phyloP scores from a whole-genome alignment of 2,888 invertebrate species.

The Lordiphosa fenestrarum region DNA sequence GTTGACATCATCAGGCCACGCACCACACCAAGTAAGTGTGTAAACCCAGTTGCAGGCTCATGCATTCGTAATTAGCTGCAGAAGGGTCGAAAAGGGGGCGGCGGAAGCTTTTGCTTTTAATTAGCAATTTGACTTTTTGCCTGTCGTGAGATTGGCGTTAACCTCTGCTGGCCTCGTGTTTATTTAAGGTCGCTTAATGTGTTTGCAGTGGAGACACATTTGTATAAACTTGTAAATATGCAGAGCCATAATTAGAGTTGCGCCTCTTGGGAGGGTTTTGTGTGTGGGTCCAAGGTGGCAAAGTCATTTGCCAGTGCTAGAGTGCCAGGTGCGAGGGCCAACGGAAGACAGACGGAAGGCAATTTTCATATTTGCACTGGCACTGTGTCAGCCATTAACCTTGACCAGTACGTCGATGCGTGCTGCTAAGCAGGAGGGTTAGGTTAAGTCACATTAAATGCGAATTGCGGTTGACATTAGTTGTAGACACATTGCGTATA shows the following conservation, averaged over 20 bases:
- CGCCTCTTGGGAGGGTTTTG: slow-evolving; percentile 36
- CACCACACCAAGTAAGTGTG: slow-evolving; percentile 83
- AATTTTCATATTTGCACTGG: slow-evolving; percentile 49
- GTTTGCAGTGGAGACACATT: slow-evolving; percentile 12
- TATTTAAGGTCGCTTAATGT: slow-evolving; percentile 29
- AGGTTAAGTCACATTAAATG: slow-evolving; percentile 22
- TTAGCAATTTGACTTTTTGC: slow-evolving; percentile 59
- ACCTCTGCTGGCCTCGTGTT: slow-evolving; percentile 38
- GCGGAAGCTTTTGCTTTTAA: slow-evolving; percentile 49
- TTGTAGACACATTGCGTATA: too few species aligned
- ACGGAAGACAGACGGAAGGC: slow-evolving; percentile 26
- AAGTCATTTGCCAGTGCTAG: not conserved
- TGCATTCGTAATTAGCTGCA: slow-evolving; percentile 37
- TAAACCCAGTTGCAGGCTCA: slow-evolving; percentile 4
- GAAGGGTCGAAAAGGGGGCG: slow-evolving; percentile 11
- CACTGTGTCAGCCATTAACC: slow-evolving; percentile 53
- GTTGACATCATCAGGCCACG: slow-evolving; percentile 89
- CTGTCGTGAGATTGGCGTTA: slow-evolving; percentile 39
- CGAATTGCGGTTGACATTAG: not conserved
- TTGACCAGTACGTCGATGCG: slow-evolving; percentile 44
- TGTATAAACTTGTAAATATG: slow-evolving; percentile 1
- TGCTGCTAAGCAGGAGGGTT: slow-evolving; percentile 2
- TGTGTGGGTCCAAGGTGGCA: slow-evolving; percentile 17
- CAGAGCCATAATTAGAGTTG: slow-evolving; percentile 50
- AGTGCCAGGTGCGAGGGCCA: not conserved